These are phyloP conservation scores for Synergus laeviventris DNA, from an alignment of 2,888 invertebrate species.

Conservation along the genomic window DNA sequence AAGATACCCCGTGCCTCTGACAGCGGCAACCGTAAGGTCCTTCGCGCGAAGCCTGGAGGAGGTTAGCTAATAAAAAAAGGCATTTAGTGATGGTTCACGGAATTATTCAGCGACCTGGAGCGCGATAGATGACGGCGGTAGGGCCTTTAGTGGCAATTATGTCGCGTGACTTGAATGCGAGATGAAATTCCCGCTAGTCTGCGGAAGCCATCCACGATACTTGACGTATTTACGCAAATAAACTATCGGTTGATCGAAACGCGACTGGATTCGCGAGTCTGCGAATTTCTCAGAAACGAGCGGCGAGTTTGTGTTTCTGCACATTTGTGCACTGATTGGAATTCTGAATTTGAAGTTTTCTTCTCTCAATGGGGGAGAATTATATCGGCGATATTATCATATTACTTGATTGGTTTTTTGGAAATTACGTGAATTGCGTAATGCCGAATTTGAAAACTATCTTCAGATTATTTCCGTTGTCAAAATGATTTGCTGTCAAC, in stretches of 20 bases:
- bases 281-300: conserved; percentile 41
- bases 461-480: no score
- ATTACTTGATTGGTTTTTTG: no score
- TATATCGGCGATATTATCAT: no score
- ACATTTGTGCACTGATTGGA: conserved; percentile 8
- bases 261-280: conserved; percentile 34
- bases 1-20: conserved; percentile 32
- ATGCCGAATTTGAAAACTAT: no score
- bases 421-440: no score
- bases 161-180: conserved; percentile 49
- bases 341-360: conserved; percentile 1
- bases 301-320: conserved; percentile 35
- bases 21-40: conserved; percentile 37
- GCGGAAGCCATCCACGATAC: conserved; percentile 36
- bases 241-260: conserved; percentile 38
- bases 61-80: neutral
- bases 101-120: conserved; percentile 18
- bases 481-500: no score
- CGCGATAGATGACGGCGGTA: conserved; percentile 39
- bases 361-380: neutral
- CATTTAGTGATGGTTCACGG: conserved; percentile 38
- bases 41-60: conserved; percentile 14
- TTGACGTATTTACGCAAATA: conserved; percentile 40
- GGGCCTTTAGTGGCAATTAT: conserved; percentile 49
- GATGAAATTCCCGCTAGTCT: conserved; percentile 53